Conservation (phyloP, 1,140 invertebrate species). For the Drosophila quadrilineata region DNA sequence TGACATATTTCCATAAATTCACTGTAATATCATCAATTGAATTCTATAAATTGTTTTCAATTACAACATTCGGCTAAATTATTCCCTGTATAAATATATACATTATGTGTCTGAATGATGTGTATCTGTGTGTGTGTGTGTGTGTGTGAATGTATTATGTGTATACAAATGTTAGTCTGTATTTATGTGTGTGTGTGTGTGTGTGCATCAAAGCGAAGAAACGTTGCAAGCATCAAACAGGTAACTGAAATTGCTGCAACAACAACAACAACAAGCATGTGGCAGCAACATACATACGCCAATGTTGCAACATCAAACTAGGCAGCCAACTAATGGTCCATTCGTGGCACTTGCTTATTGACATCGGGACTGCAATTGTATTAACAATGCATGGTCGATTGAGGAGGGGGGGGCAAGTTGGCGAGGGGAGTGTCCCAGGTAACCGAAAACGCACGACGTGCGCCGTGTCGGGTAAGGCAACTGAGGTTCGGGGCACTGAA, state of each 20-base stretch:
- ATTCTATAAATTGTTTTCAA: too few species aligned
- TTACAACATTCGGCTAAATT: too few species aligned
- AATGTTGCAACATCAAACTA: too few species aligned
- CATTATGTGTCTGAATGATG: slow-evolving; percentile 2
- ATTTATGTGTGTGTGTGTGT: slow-evolving; percentile 9
- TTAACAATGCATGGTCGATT: slow-evolving; percentile 78
- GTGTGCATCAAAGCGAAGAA: slow-evolving; percentile 50
- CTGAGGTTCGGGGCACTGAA: slow-evolving; percentile 26
- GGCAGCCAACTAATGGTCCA: slow-evolving; percentile 73
- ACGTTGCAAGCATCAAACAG: slow-evolving; percentile 34
- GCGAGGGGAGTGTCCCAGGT: too few species aligned
- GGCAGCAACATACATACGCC: slow-evolving; percentile 38
- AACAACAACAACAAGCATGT: background rate
- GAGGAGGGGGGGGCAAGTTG: too few species aligned
- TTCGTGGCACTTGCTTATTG: slow-evolving; percentile 79
- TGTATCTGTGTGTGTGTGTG: slow-evolving; percentile 1
- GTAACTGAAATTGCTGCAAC: slow-evolving; percentile 3
- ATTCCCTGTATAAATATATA: too few species aligned
- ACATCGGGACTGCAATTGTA: slow-evolving; percentile 74
- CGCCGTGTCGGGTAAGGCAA: too few species aligned
- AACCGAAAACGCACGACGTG: slow-evolving; percentile 23
- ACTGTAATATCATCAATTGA: too few species aligned
- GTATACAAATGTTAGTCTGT: background rate
- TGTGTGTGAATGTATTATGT: too few species aligned
- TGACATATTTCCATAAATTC: too few species aligned